These are phyloP conservation scores for Tor tambroides DNA, from an alignment of 2,113 vertebrate species.

Conservation along the genomic window DNA sequence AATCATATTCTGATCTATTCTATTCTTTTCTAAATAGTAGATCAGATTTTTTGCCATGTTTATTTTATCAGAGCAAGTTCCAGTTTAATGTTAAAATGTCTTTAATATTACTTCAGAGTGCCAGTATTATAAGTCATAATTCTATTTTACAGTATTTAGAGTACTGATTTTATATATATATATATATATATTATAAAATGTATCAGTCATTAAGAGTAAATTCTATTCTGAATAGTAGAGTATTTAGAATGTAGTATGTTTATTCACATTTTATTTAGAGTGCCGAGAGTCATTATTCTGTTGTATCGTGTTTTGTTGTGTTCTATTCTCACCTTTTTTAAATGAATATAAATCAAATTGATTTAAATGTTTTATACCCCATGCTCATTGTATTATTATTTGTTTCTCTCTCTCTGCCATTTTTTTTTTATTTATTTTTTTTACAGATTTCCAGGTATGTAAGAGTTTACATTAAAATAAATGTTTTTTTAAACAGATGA, in stretches of 20 bases:
- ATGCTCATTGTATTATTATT: not conserved
- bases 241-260: too few relatives aligned
- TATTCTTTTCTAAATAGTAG: not conserved
- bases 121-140: not conserved
- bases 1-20: too few relatives aligned
- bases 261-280: not conserved
- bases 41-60: not conserved
- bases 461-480: not conserved
- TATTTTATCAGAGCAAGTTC: not conserved
- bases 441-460: constrained; percentile 80
- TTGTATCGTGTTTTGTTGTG: not conserved
- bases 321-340: not conserved
- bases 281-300: not conserved
- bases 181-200: not conserved
- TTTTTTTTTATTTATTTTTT: constrained; percentile 48
- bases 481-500: not conserved
- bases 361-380: not conserved
- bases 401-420: constrained; percentile 55
- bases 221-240: not conserved
- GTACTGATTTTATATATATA: too few relatives aligned
- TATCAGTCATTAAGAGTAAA: not conserved
- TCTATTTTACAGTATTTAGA: not conserved
- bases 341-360: not conserved
- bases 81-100: too few relatives aligned
- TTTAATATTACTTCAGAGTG: not conserved